Evolutionary conservation across 2,888 invertebrate genomes (phyloP).

Genomic region (Pachliopta kotzebuea): DNA sequence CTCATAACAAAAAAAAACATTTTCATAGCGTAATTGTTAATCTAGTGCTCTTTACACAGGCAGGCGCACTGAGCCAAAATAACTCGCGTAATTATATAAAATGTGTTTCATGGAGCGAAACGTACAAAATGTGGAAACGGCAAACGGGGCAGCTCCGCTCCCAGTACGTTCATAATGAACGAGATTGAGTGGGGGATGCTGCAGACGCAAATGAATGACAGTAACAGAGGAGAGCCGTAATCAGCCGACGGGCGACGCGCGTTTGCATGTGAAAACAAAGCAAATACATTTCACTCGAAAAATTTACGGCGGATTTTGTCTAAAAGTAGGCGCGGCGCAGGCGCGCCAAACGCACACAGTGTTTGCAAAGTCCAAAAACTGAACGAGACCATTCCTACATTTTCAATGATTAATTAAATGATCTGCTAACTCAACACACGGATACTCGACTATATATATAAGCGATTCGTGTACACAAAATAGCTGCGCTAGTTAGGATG

Average conservation of each 20-base stretch:
- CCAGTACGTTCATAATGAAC: slow-evolving; percentile 74
- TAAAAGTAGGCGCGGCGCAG: slow-evolving; percentile 15
- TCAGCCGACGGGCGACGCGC: slow-evolving; percentile 66
- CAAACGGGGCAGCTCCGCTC: slow-evolving; percentile 48
- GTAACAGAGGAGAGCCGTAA: slow-evolving; percentile 63
- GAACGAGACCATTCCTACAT: too few species aligned
- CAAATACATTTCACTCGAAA: slow-evolving; percentile 53
- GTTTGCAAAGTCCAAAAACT: too few species aligned
- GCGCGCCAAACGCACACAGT: neutral
- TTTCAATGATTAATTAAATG: too few species aligned
- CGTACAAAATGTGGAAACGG: slow-evolving; percentile 66
- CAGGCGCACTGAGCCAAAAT: slow-evolving; percentile 32
- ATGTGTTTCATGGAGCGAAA: slow-evolving; percentile 59
- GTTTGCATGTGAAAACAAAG: slow-evolving; percentile 65
- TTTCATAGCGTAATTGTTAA: slow-evolving; percentile 1
- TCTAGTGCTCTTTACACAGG: neutral
- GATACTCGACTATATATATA: too few species aligned
- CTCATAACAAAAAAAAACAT: neutral
- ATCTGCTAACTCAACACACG: too few species aligned
- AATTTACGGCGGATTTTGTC: slow-evolving; percentile 46
- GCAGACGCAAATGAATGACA: slow-evolving; percentile 75
- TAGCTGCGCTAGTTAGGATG: too few species aligned
- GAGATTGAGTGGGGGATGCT: slow-evolving; percentile 74
- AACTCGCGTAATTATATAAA: slow-evolving; percentile 56
- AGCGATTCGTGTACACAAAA: too few species aligned